Evolutionary conservation across 1,140 invertebrate species (phyloP), one percentile per base, ranked within the genome.

Genomic region (Dufourea novaeangliae): DNA sequence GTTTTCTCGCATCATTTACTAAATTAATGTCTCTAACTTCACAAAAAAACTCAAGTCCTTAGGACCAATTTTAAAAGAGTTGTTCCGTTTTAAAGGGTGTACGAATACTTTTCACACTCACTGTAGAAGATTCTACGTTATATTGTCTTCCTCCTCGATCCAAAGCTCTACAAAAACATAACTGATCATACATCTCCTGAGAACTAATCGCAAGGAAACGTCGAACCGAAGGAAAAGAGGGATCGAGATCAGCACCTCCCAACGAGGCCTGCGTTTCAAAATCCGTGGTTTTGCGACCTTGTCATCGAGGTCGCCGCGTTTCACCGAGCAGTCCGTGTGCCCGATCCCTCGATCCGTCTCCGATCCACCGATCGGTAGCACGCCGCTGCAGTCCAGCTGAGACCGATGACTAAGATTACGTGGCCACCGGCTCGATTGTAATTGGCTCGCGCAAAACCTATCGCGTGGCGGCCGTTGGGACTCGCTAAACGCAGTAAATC

Each of bases 331-430:
- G 8, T n/a, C 66, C 72, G 50, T 70, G 50, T 70, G 69, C 61
- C 29, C 44, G 72, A 84, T 71, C 78, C 68, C 79, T 76, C 81
- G 71, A 72, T 75, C 59, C 44, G 63, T 59, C 74, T 12, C n/a
- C 74, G 78, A 80, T 71, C 59, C 32, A 20, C 61, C 79, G 46
- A 57, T 70, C 63, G n/a, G 50, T 22, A 50, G 66, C n/a, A n/a
- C n/a, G 63, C 67, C 39, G n/a, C n/a, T n/a, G n/a, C n/a, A 63
- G 39, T 37, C 63, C 82, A 82, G 79, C 69, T 82, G 83, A n/a
- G n/a, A 84, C 66, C 84, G 81, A 83, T 86, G 84, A 86, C 84
- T 86, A 86, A 86, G 78, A 83, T 84, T 76, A 80, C 82, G 78
- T 80, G 62, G 78, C n/a, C 84, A 85, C 72, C 73, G 52, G 57